Evolutionary conservation across 2,113 vertebrate genomes (phyloP), one percentile per base, ranked within the genome.

Genomic region (Odobenus rosmarus): DNA sequence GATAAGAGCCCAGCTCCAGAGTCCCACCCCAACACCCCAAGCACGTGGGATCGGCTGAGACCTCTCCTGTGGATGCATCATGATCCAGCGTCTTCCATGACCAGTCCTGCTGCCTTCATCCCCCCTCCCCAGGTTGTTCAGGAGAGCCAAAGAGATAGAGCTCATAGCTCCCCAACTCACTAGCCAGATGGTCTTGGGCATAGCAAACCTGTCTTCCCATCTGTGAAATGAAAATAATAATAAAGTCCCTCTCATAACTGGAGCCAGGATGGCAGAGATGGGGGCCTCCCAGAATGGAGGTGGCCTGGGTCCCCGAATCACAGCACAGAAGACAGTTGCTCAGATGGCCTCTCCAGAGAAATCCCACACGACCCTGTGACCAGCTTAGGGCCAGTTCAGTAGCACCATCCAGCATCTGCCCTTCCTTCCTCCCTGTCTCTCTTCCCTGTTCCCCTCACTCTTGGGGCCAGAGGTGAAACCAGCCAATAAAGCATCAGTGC

Each of bases 351-450:
- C 55, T 72, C 74, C 42, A 36, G 76, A 71, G 14, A 57, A 51
- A 33, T 71, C 46, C 64, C 3, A 0, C 39, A 39, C 0, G 4
- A 49, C 10, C 18, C 7, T 5, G 15, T 57, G 83, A 33, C 36
- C 39, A 36, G n/a, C 36, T 5, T 5, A 4, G 2, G 59, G 26
- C 55, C 59, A 67, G 46, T 57, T 76, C 18, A 16, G 62, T 4
- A 13, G 36, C 31, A 12, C 49, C 31, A 19, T 28, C 72, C 19
- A 46, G 31, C 12, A 36, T 61, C 15, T 53, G 55, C 4, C 46
- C 9, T 42, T 55, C 28, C 39, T 61, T 28, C 46, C 31, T 31
- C 57, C 57, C 39, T 62, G 36, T 13, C 51, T 71, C 7, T 16
- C 4, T 71, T 77, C 39, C 33, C 64, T 19, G 6, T 71, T 51